Conservation (phyloP, 2,888 invertebrate genomes). For the Hermodice carunculata region DNA sequence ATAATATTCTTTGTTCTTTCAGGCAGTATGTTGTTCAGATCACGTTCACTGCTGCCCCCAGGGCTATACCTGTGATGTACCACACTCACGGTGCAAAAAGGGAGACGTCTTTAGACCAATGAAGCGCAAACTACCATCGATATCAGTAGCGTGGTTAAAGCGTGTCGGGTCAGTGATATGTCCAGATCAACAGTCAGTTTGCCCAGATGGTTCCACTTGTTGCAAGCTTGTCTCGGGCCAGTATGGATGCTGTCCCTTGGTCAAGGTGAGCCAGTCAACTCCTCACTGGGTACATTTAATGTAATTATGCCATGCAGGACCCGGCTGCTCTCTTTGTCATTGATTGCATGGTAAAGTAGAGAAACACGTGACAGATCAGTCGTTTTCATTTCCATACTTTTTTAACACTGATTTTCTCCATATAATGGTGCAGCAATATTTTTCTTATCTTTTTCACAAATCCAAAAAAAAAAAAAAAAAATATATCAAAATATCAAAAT, state of each 20-base stretch:
- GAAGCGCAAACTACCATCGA: neutral
- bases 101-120: neutral
- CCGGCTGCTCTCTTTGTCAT: too few relatives aligned
- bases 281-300: too few relatives aligned
- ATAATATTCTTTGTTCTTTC: neutral
- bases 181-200: constrained; percentile 34
- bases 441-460: too few relatives aligned
- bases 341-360: too few relatives aligned
- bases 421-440: too few relatives aligned
- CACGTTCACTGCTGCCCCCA: constrained; percentile 61
- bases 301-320: too few relatives aligned
- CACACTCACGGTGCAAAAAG: constrained; percentile 40
- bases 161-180: constrained; percentile 10
- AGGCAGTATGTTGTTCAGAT: constrained; percentile 64
- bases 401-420: too few relatives aligned
- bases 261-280: constrained; percentile 49
- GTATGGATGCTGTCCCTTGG: constrained; percentile 63
- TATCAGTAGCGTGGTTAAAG: neutral
- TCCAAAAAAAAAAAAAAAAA: too few relatives aligned
- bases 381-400: too few relatives aligned
- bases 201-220: constrained; percentile 53
- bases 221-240: constrained; percentile 47
- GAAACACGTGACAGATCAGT: too few relatives aligned
- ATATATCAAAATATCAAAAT: too few relatives aligned
- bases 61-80: constrained; percentile 49